Evolutionary conservation across 2,888 invertebrate species (phyloP).

Genomic region (Lypha dubia): DNA sequence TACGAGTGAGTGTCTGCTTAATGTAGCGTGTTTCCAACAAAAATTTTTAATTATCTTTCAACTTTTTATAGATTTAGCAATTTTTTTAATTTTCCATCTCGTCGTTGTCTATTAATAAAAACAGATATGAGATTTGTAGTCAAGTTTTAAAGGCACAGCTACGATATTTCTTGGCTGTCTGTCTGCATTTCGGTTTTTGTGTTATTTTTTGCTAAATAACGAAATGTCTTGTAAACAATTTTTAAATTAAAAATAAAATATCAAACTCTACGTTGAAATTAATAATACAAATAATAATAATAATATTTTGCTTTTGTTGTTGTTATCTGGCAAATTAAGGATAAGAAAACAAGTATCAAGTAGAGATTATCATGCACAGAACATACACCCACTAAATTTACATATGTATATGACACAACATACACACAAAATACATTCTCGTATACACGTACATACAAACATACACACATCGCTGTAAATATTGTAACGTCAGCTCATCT

Average conservation of each 20-base stretch:
- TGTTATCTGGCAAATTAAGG: constrained; percentile 50
- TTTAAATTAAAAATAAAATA: constrained; percentile 44
- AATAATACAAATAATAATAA: constrained; percentile 62
- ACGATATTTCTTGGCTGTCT: background rate
- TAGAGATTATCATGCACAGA: constrained; percentile 39
- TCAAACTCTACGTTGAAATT: constrained; percentile 55
- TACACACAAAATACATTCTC: background rate
- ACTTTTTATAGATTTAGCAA: background rate
- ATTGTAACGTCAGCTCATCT: constrained; percentile 20
- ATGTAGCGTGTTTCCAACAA: background rate
- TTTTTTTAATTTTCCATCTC: background rate
- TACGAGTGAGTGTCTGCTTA: background rate
- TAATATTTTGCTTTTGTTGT: constrained; percentile 10
- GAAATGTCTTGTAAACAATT: constrained; percentile 51
- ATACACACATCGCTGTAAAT: too few species aligned
- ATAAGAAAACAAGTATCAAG: constrained; percentile 51
- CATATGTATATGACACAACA: background rate
- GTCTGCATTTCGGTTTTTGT: background rate
- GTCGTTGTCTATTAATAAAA: background rate
- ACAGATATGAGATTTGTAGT: background rate
- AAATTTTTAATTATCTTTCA: background rate
- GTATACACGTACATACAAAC: background rate
- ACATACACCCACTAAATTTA: background rate
- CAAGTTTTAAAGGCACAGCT: background rate
- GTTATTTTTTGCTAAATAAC: constrained; percentile 20